These are phyloP conservation scores for Parelbella ahira DNA, from an alignment of 2,888 invertebrate genomes.

Conservation along the genomic window DNA sequence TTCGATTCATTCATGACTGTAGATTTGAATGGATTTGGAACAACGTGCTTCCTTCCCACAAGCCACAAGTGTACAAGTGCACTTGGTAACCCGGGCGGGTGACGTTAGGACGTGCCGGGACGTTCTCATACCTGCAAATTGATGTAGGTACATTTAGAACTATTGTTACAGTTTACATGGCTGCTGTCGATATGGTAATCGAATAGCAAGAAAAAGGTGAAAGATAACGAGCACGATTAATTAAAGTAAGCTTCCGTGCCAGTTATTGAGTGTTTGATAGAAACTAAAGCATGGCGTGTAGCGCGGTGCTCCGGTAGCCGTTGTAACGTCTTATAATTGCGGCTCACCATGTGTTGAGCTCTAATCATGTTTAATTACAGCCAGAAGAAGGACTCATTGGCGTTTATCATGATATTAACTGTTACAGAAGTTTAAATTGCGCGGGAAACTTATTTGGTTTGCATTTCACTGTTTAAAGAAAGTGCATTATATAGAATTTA, in stretches of 20 bases:
- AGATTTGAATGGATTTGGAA: constrained; percentile 72
- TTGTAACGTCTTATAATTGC: constrained; percentile 74
- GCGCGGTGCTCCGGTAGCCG: constrained; percentile 61
- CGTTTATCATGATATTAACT: constrained; percentile 77
- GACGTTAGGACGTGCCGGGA: constrained; percentile 47
- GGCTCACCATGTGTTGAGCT: constrained; percentile 72
- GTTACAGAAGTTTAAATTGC: constrained; percentile 66
- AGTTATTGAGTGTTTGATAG: constrained; percentile 63
- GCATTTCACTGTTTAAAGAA: constrained; percentile 33
- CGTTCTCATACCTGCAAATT: no score
- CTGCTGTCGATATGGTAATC: constrained; percentile 29
- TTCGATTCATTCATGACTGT: constrained; percentile 75
- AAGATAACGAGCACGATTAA: constrained; percentile 45
- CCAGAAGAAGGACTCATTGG: constrained; percentile 70
- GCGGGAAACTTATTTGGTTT: constrained; percentile 61
- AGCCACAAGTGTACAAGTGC: constrained; percentile 30
- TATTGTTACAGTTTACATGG: no score
- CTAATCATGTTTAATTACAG: constrained; percentile 78
- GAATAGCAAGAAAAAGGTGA: constrained; percentile 37
- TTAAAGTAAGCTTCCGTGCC: constrained; percentile 65
- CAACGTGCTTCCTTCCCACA: constrained; percentile 48
- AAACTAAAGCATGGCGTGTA: constrained; percentile 67
- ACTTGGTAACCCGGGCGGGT: constrained; percentile 45
- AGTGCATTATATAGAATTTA: no score
- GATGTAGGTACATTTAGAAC: no score